Evolutionary conservation across 2,797 vertebrate genomes (phyloP).

Genomic region (Atherinosoma microstoma): DNA sequence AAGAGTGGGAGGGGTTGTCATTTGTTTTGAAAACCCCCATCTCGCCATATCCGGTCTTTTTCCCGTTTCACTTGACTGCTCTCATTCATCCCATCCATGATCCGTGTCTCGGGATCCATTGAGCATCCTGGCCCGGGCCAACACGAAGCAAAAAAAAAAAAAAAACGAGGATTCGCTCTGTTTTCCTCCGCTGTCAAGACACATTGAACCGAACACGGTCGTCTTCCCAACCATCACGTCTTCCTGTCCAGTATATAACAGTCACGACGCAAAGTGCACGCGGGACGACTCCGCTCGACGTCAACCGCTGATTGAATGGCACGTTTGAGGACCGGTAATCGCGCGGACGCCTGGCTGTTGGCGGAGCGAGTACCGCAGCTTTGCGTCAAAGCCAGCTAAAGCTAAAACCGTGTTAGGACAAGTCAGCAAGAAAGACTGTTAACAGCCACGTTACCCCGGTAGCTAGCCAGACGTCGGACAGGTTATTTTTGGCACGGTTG

Average conservation of each 20-base stretch:
- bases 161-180: neutral
- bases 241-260: rapidly evolving
- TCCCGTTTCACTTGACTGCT: neutral
- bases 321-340: slow-evolving; percentile 21
- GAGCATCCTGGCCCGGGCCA: slow-evolving; percentile 64
- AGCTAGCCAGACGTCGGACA: slow-evolving; percentile 20
- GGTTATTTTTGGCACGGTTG: slow-evolving; percentile 63
- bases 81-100: slow-evolving; percentile 12
- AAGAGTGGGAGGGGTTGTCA: too few species aligned
- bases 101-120: slow-evolving; percentile 71
- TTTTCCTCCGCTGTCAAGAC: slow-evolving; percentile 33
- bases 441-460: slow-evolving; percentile 51
- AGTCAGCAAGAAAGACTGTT: slow-evolving; percentile 52
- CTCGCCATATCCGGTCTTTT: slow-evolving; percentile 13
- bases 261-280: neutral
- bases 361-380: slow-evolving; percentile 47
- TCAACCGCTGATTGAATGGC: slow-evolving; percentile 1
- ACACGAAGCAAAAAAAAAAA: slow-evolving; percentile 23
- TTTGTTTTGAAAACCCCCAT: slow-evolving; percentile 16
- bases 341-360: slow-evolving; percentile 28
- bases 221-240: neutral
- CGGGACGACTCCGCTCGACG: neutral
- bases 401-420: slow-evolving; percentile 56
- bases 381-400: slow-evolving; percentile 72
- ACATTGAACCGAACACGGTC: slow-evolving; percentile 18